A percentile compares a stretch with the other conserved stretches of the same genome.
These are phyloP conservation scores for Chrysodeixis includens DNA, from an alignment of 2,888 invertebrate species.

Conservation along the genomic window DNA sequence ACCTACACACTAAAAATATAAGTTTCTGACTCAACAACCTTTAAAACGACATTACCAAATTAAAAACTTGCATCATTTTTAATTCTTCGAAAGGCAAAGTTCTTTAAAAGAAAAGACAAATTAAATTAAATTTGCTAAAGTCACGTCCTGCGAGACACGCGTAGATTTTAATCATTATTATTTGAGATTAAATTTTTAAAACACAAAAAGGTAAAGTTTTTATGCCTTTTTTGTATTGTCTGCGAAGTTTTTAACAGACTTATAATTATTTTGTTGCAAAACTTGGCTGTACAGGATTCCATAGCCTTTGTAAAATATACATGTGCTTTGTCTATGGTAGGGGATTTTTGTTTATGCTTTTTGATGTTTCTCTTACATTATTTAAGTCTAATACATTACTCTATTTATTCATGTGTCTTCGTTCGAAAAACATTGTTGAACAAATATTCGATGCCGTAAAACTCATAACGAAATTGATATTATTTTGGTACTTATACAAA, in stretches of 20 bases:
- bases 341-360: constrained; percentile 6
- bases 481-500: background rate
- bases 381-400: background rate
- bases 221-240: constrained; percentile 51
- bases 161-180: constrained; percentile 59
- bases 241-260: constrained; percentile 52
- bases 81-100: constrained; percentile 54
- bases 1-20: background rate
- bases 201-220: constrained; percentile 40
- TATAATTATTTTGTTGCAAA: constrained; percentile 52
- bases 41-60: background rate
- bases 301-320: constrained; percentile 52
- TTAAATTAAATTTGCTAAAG: constrained; percentile 58
- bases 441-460: background rate
- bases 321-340: constrained; percentile 29
- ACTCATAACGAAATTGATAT: background rate
- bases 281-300: constrained; percentile 45
- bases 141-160: constrained; percentile 58
- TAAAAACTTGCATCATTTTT: constrained; percentile 45
- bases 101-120: constrained; percentile 50
- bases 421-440: background rate
- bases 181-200: constrained; percentile 44
- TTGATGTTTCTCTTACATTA: background rate
- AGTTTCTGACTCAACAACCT: background rate
- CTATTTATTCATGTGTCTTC: background rate